Evolutionary conservation across 2,797 vertebrate genomes (phyloP), one percentile per base, ranked within the genome.

Genomic region (Huso huso): DNA sequence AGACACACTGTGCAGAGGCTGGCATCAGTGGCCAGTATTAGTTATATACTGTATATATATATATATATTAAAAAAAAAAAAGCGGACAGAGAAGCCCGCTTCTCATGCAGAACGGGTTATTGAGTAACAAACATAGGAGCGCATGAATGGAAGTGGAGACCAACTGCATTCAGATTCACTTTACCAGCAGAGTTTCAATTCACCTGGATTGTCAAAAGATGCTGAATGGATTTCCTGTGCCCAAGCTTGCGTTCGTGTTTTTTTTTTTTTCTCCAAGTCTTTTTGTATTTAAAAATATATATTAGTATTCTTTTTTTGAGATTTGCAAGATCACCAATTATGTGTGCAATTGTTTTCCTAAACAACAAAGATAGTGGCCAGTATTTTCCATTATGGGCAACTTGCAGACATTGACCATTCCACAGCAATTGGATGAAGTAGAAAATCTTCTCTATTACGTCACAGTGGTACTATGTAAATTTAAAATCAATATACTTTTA

Each of bases 71-170:
- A 15, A 60, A 60, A 72, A 72, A 66, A 63, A 15, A 70, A 67
- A 18, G 48, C 15, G 84, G 70, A 72, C 59, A 81, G 69, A 74
- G 79, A 69, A 81, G 82, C 73, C 71, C 9, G 49, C 74, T 74
- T 79, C 84, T 83, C 87, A 83, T 90, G 85, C 85, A 86, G 73
- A 79, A 80, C 78, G 18, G 83, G 71, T 79, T 74, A 79, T 76
- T 67, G 79, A 13, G 72, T 76, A 82, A 78, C 69, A 83, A 67
- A 86, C 74, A 78, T 74, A 70, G 69, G 72, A 76, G 69, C 69
- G 61, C 69, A 68, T 70, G 69, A 62, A 67, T 37, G 2, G 23
- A 85, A 88, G 87, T 6, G 79, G 84, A 91, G 84, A 92, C 89
- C 90, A 89, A 90, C 88, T 74, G 85, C 90, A 92, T 85, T 68